Conservation (phyloP, 2,797 vertebrate species). For the Sebastes glaucus region DNA sequence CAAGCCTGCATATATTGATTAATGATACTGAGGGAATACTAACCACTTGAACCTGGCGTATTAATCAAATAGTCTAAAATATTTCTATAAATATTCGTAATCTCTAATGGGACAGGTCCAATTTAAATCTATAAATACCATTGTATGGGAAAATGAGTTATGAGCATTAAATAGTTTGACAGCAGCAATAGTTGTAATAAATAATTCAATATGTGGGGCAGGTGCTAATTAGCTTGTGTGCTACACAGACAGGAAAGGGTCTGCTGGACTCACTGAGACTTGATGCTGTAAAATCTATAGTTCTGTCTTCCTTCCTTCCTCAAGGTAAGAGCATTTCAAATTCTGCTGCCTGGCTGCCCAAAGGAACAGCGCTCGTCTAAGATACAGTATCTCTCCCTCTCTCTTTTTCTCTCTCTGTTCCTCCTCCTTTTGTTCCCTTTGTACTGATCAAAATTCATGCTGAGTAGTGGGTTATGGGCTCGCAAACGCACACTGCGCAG, state of each 20-base stretch:
- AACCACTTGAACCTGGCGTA: conserved; percentile 77
- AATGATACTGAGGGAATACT: conserved; percentile 79
- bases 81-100: conserved; percentile 81
- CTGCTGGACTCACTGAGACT: conserved; percentile 56
- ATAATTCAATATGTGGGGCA: conserved; percentile 77
- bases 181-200: conserved; percentile 76
- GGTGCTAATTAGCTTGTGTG: conserved; percentile 78
- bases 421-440: conserved; percentile 81
- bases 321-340: conserved; percentile 74
- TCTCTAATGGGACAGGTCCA: conserved; percentile 74
- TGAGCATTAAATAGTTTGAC: conserved; percentile 78
- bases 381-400: conserved; percentile 69
- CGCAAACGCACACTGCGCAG: conserved; percentile 80
- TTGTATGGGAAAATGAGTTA: conserved; percentile 74
- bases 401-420: conserved; percentile 65
- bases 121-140: conserved; percentile 83
- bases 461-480: conserved; percentile 79
- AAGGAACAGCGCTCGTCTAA: conserved; percentile 70
- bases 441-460: conserved; percentile 85
- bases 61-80: conserved; percentile 80
- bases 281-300: conserved; percentile 78
- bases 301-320: conserved; percentile 70
- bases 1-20: conserved; percentile 83
- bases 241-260: conserved; percentile 62
- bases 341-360: conserved; percentile 76